A percentile compares a stretch with the other conserved stretches of the same genome.
These are phyloP conservation scores for Zaprionus ghesquierei DNA, from an alignment of 1,140 invertebrate genomes.

Conservation along the genomic window DNA sequence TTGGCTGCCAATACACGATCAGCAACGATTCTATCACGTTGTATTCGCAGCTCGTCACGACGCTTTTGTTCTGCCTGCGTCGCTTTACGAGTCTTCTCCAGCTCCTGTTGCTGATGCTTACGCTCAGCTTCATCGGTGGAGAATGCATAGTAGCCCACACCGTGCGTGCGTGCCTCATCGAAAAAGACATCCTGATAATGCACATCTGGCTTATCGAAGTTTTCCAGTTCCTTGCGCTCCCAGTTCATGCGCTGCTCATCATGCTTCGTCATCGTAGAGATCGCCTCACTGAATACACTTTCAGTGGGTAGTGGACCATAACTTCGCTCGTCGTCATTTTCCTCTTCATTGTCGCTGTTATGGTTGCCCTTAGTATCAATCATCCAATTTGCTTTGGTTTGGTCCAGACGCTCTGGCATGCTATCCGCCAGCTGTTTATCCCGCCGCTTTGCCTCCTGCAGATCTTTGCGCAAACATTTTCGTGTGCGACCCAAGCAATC, in stretches of 20 bases:
- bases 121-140: slow-evolving; percentile 91
- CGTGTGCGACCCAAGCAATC: slow-evolving; percentile 94
- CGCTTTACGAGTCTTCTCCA: slow-evolving; percentile 88
- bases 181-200: slow-evolving; percentile 95
- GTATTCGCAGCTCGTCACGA: slow-evolving; percentile 85
- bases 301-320: slow-evolving; percentile 51
- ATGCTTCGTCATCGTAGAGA: slow-evolving; percentile 79
- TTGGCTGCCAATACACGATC: slow-evolving; percentile 90
- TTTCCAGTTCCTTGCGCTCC: slow-evolving; percentile 86
- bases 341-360: slow-evolving; percentile 15
- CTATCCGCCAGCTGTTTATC: slow-evolving; percentile 86
- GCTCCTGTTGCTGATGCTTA: slow-evolving; percentile 88
- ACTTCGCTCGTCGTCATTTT: slow-evolving; percentile 23
- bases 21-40: slow-evolving; percentile 88
- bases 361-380: slow-evolving; percentile 56
- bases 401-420: slow-evolving; percentile 77
- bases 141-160: slow-evolving; percentile 94
- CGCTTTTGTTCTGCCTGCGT: slow-evolving; percentile 88
- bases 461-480: slow-evolving; percentile 91
- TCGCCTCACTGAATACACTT: slow-evolving; percentile 63
- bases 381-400: slow-evolving; percentile 81
- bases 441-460: slow-evolving; percentile 87
- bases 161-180: slow-evolving; percentile 94
- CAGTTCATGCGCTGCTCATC: slow-evolving; percentile 85
- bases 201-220: slow-evolving; percentile 86